Conservation (phyloP, 1,140 invertebrate species). For the Meloidogyne exigua region DNA sequence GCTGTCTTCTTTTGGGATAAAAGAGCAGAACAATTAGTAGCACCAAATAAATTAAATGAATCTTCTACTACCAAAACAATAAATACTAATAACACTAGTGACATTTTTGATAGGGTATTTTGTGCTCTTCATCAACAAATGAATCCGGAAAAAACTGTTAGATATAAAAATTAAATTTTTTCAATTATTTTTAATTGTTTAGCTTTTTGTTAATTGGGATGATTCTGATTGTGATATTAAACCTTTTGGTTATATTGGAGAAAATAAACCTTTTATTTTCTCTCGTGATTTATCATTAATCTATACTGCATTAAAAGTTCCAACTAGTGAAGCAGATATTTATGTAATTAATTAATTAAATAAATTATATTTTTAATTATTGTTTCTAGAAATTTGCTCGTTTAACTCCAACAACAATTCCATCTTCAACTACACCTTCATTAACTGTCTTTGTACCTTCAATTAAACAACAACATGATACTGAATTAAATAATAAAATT, state of each 20-base stretch:
- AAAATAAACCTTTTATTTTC: background rate
- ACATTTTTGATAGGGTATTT: background rate
- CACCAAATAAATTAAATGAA: background rate
- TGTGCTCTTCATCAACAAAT: constrained; percentile 11
- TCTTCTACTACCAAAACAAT: background rate
- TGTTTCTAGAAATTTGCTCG: background rate
- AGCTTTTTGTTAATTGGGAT: constrained; percentile 12
- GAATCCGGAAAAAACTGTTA: background rate
- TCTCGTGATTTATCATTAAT: background rate
- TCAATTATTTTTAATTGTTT: background rate
- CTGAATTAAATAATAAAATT: background rate
- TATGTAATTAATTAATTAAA: background rate
- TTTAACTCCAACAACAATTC: background rate
- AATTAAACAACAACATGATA: background rate
- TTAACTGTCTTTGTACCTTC: background rate
- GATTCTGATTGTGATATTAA: background rate
- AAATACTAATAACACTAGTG: background rate
- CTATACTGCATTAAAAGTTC: background rate
- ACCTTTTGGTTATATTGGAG: background rate
- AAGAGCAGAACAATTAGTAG: constrained; percentile 9
- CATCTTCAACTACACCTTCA: background rate
- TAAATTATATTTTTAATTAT: background rate
- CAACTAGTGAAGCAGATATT: constrained; percentile 2
- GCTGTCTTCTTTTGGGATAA: constrained; percentile 8
- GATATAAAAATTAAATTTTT: background rate